These are phyloP conservation scores for Collichthys lucidus DNA, from an alignment of 2,113 vertebrate genomes.

Conservation along the genomic window DNA sequence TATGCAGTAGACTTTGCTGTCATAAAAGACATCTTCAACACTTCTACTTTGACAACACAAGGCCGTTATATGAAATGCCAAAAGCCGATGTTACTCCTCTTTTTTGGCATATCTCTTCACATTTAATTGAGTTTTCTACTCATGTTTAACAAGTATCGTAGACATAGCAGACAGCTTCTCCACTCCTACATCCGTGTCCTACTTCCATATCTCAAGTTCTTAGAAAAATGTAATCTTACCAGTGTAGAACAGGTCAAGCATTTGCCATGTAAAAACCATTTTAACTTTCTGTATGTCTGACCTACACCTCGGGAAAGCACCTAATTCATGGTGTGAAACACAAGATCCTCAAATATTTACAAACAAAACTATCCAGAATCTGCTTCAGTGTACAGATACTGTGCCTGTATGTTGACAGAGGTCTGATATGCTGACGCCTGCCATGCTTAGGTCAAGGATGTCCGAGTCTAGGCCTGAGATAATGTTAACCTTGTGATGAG, in stretches of 20 bases:
- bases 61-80: conserved; percentile 4
- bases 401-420: conserved; percentile 6
- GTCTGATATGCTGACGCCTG: background rate
- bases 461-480: conserved; percentile 6
- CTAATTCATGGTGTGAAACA: conserved; percentile 27
- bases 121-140: background rate
- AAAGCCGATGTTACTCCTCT: background rate
- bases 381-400: conserved; percentile 3
- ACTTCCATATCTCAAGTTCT: background rate
- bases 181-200: background rate
- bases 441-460: background rate
- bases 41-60: background rate
- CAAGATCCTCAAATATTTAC: conserved; percentile 42
- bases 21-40: background rate
- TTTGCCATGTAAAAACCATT: background rate
- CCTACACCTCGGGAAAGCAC: conserved; percentile 20
- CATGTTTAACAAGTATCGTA: background rate
- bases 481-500: background rate
- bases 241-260: background rate
- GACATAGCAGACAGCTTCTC: background rate
- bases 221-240: conserved; percentile 1
- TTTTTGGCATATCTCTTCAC: background rate
- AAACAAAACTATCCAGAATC: conserved; percentile 18
- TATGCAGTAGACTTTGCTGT: background rate
- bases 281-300: conserved; percentile 21